Base-by-base conservation (phyloP, 1,140 invertebrate genomes). In the Hestina assimilis region DNA sequence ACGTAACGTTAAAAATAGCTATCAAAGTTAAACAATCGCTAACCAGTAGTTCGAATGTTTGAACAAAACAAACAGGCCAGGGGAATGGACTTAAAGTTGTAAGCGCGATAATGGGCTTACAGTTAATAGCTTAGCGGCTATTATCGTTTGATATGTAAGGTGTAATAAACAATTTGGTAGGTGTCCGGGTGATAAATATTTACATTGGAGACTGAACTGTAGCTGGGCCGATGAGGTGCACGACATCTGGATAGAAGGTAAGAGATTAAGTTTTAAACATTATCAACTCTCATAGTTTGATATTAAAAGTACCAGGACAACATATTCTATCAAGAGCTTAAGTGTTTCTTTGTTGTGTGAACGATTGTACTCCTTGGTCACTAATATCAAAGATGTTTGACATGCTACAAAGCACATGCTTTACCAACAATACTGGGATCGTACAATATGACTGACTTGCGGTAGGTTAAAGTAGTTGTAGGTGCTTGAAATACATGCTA, bases 21-120 rank as follows among this genome's bases (percentile, higher is more conserved):
- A 69, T 63, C 51, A 62, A n/a, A 71, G 64, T 72, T 66, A 70
- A 72, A 75, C 66, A 74, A 75, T 73, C 65, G 70, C 68, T 68
- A 75, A 68, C 60, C 62, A 64, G 61, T 62, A 67, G 66, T 70
- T 33, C 52, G 33, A 60, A 46, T 67, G 63, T 72, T 69, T 58
- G 66, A 38, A 41, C 48, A 63, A 69, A 59, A 70, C 72, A 71
- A 74, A 72, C 63, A 68, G 43, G 47, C 19, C 33, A 50, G 43
- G 66, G 38, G 45, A 59, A 68, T 64, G 54, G 66, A 66, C 62
- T 70, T 62, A 63, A 26, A n/a, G 3, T 1, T 5, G 4, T 9
- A 23, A n/a, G 26, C 2, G 4, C 2, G 8, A 59, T 26, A 54
- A 38, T 53, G 41, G 20, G 58, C 55, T 42, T 65, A 66, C 29